Evolutionary conservation across 2,888 invertebrate genomes (phyloP).

Genomic region (Hylaea fasciaria): DNA sequence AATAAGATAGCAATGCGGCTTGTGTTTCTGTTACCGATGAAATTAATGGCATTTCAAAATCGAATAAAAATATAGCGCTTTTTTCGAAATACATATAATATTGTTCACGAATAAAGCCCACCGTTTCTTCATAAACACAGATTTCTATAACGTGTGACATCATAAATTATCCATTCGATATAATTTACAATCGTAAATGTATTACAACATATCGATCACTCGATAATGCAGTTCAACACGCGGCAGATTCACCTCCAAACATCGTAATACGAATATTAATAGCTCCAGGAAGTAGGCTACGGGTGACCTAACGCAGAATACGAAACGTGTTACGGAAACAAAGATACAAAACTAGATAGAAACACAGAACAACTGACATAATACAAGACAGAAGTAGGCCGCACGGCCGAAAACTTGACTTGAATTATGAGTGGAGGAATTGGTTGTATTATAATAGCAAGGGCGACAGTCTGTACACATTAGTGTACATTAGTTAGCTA

Average conservation of each 20-base stretch:
- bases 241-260: conserved; percentile 24
- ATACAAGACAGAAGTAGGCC: conserved; percentile 24
- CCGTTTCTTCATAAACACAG: too few species aligned
- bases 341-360: conserved; percentile 17
- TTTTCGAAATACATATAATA: too few species aligned
- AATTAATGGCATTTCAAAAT: too few species aligned
- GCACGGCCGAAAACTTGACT: conserved; percentile 24
- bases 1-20: neutral
- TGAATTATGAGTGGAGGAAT: conserved; percentile 25
- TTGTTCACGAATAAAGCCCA: too few species aligned
- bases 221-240: conserved; percentile 5
- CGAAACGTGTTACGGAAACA: conserved; percentile 42
- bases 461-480: too few species aligned
- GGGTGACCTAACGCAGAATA: conserved; percentile 44
- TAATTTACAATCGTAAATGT: too few species aligned
- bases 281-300: conserved; percentile 40
- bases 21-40: too few species aligned
- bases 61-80: too few species aligned
- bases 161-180: too few species aligned
- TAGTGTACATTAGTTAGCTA: too few species aligned
- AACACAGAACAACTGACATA: neutral
- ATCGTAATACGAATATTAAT: conserved; percentile 37
- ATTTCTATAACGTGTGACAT: too few species aligned
- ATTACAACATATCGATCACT: neutral
- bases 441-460: conserved; percentile 6